Percentiles rank a stretch among this genome's conserved stretches.
Conservation (phyloP, 2,113 vertebrate species). For the Meleagris gallopavo region DNA sequence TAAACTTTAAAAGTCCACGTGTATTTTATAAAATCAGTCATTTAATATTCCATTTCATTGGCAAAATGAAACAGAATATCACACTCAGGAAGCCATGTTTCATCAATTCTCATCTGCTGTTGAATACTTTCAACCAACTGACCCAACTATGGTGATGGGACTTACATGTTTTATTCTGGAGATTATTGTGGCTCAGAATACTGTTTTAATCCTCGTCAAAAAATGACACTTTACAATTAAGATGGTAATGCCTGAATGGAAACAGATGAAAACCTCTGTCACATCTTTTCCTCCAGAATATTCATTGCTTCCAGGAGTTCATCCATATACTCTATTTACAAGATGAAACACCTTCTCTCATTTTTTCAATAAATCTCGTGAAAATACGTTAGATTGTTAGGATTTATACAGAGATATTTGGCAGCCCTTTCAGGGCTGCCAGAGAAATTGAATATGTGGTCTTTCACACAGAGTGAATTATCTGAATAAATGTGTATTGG, state of each 20-base stretch:
- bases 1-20: neutral
- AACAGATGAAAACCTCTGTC: neutral
- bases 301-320: neutral
- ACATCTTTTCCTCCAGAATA: neutral
- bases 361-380: conserved; percentile 14
- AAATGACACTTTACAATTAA: neutral
- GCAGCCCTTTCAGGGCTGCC: conserved; percentile 22
- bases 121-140: neutral
- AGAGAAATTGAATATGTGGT: conserved; percentile 12
- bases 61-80: neutral
- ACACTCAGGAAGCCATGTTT: neutral
- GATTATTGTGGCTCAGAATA: neutral
- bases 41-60: neutral
- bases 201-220: neutral
- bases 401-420: conserved; percentile 6
- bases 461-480: neutral
- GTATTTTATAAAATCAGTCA: neutral
- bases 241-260: neutral
- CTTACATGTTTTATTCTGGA: neutral
- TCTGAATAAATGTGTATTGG: conserved; percentile 39
- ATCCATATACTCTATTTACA: neutral
- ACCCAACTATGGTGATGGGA: neutral
- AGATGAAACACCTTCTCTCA: conserved; percentile 15
- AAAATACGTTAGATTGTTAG: conserved; percentile 22
- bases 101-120: neutral